Base-by-base conservation (phyloP, 1,140 invertebrate species). In the Psix sp. region DNA sequence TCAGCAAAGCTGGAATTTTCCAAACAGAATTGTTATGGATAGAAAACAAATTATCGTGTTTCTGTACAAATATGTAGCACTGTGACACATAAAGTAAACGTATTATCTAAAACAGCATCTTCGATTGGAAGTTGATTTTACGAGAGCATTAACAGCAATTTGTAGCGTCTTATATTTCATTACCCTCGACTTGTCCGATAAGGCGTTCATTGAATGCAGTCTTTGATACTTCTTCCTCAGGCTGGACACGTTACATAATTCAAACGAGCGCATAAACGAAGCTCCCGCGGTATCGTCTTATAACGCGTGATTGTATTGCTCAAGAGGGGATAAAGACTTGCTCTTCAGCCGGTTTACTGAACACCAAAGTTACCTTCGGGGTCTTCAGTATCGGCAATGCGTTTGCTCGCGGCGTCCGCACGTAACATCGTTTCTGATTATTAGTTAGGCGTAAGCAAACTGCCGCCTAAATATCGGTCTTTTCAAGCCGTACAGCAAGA, bases 311-410 rank as follows among this genome's bases (percentile, higher is more conserved):
- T 38, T 60, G 21, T 38, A 39, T 24, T 24, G 21, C 43, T 17
- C 26, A 26, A 18, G 59, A 31, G 60, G 49, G 60, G 60, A 54
- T 39, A 49, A 40, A 48, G 18, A 54, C 29, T 46, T 18, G n/a
- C 20, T 45, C 39, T 52, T 36, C 31, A 17, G 48, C 48, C 36
- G 40, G 33, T 54, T 65, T 46, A 40, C 20, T 18, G 15, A 46
- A 31, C 52, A 52, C 31, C 31, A 65, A 52, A 65, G 54, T 59
- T 36, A 36, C n/a, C n/a, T n/a, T n/a, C n/a, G n/a, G n/a, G n/a
- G n/a, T 45, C 40, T 38, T 54, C 60, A 65, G 60, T 65, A 52
- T 46, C 49, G 33, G 26, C 39, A 65, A 56, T 29, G 33, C 29
- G 49, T 54, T 54, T 48, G 18, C 42, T 65, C 24, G 51, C 17